Evolutionary conservation across 2,888 invertebrate genomes (phyloP).

Genomic region (Podotricha telesiphe): DNA sequence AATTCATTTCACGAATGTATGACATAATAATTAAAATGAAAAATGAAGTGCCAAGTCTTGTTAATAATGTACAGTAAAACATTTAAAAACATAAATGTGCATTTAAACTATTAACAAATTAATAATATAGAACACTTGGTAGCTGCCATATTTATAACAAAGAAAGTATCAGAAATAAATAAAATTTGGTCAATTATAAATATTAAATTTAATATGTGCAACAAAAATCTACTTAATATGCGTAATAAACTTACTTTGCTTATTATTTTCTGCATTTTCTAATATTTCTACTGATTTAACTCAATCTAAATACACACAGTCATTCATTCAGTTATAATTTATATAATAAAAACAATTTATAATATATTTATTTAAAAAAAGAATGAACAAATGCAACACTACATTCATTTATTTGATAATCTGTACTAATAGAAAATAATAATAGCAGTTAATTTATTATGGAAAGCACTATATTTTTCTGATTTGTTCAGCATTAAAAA

Average conservation of each 20-base stretch:
- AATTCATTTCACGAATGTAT: too few species aligned
- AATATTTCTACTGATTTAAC: not conserved
- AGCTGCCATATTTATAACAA: conserved; percentile 72
- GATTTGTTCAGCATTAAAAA: conserved; percentile 16
- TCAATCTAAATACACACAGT: not conserved
- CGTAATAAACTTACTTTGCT: conserved; percentile 6
- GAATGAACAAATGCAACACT: not conserved
- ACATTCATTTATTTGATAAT: not conserved
- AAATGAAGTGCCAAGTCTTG: not conserved
- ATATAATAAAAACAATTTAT: conserved; percentile 10
- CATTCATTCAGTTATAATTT: not conserved
- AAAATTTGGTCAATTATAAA: conserved; percentile 52
- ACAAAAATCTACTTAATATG: conserved; percentile 16
- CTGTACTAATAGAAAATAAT: not conserved
- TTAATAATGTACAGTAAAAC: conserved; percentile 31
- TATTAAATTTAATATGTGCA: conserved; percentile 15
- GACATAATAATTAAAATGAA: not conserved
- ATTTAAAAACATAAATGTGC: conserved; percentile 44
- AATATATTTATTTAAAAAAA: not conserved
- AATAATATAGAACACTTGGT: conserved; percentile 46
- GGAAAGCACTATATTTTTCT: conserved; percentile 5
- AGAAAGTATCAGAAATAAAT: conserved; percentile 45
- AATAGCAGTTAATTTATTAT: not conserved
- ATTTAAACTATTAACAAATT: conserved; percentile 52
- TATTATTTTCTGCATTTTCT: not conserved